phyloP scores from a whole-genome alignment of 2,797 vertebrate species.

The Eidolon dupreanum region DNA sequence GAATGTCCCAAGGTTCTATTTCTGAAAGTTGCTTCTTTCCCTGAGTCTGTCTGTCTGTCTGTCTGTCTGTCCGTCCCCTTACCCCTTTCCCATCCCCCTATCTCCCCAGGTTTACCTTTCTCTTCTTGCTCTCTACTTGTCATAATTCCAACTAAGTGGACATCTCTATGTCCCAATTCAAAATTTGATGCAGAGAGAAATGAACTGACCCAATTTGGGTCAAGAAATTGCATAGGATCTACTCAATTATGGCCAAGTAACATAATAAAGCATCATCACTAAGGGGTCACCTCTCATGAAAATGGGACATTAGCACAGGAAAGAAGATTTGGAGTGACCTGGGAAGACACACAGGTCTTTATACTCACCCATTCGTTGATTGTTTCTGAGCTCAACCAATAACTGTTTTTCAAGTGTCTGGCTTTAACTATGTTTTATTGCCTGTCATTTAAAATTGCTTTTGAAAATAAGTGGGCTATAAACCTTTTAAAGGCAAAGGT shows the following conservation, averaged over 20 bases:
- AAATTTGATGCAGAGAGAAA: not conserved
- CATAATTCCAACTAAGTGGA: not conserved
- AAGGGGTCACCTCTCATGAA: not conserved
- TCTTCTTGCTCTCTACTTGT: not conserved
- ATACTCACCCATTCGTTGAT: not conserved
- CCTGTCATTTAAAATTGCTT: constrained; percentile 48
- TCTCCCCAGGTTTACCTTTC: not conserved
- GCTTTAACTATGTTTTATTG: constrained; percentile 45
- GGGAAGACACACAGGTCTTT: not conserved
- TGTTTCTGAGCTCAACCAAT: not conserved
- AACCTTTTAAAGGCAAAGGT: constrained; percentile 42
- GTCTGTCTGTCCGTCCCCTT: not conserved
- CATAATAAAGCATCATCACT: rapidly evolving
- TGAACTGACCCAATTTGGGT: not conserved
- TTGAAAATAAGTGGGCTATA: constrained; percentile 17
- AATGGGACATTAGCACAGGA: not conserved
- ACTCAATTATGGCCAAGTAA: not conserved
- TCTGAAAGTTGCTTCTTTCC: not conserved
- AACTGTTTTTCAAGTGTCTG: not conserved
- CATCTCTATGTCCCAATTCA: not conserved
- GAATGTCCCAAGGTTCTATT: not conserved
- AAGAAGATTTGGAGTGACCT: not conserved
- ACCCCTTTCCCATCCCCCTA: rapidly evolving
- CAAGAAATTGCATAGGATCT: not conserved
- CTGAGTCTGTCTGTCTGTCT: not conserved